Percentiles rank a stretch among this genome's conserved stretches.
Evolutionary conservation across 2,797 vertebrate genomes (phyloP).

Genomic region (Lacerta viridis): DNA sequence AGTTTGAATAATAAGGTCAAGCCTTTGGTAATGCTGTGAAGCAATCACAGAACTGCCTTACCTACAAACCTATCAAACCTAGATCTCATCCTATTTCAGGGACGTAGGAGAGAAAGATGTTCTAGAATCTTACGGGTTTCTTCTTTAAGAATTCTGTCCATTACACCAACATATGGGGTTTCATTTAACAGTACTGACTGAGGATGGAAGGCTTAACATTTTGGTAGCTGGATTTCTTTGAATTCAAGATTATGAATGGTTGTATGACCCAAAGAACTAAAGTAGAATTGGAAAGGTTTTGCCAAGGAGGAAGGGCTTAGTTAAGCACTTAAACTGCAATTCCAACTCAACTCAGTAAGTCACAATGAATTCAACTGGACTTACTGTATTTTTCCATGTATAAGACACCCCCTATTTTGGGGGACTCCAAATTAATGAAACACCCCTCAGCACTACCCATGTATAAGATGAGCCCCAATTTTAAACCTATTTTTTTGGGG

Average conservation of each 20-base stretch:
- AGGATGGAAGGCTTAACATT: neutral
- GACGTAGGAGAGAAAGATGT: neutral
- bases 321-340: neutral
- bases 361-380: too few relatives aligned
- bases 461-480: too few relatives aligned
- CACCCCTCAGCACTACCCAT: too few relatives aligned
- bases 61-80: neutral
- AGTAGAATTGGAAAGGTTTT: neutral
- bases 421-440: too few relatives aligned
- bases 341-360: too few relatives aligned
- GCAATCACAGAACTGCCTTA: neutral
- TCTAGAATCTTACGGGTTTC: neutral
- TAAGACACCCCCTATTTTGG: too few relatives aligned
- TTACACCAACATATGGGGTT: neutral
- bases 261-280: neutral
- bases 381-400: too few relatives aligned
- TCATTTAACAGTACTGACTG: neutral
- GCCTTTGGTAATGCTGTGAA: neutral
- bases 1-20: neutral
- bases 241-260: neutral
- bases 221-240: neutral
- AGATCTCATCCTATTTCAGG: neutral
- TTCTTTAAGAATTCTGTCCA: neutral
- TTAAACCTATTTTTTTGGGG: too few relatives aligned
- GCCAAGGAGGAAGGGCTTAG: neutral